These are phyloP conservation scores for Parnassius mnemosyne DNA, from an alignment of 2,888 invertebrate species.

Conservation along the genomic window DNA sequence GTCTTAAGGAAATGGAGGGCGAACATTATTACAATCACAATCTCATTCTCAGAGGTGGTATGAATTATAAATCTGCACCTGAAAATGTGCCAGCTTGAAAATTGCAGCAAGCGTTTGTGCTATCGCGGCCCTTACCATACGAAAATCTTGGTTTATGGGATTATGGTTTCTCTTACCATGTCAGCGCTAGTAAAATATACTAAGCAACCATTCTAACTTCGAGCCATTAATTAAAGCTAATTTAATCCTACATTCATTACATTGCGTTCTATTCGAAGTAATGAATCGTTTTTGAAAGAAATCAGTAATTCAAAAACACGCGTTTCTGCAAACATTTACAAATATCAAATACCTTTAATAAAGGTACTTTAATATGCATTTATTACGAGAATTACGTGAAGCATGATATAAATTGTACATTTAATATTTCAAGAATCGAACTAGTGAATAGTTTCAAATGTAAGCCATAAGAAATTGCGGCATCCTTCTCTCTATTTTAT, in stretches of 20 bases:
- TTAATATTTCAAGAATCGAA: conserved; percentile 14
- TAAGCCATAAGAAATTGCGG: conserved; percentile 67
- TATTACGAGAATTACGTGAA: not conserved
- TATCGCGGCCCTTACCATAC: too few species aligned
- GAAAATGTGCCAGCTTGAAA: too few species aligned
- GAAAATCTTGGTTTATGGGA: too few species aligned
- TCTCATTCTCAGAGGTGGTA: too few species aligned
- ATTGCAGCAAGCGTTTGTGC: too few species aligned
- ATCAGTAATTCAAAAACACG: conserved; percentile 5
- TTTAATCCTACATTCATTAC: not conserved
- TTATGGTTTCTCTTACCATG: too few species aligned
- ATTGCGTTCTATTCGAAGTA: conserved; percentile 2
- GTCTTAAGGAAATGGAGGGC: too few species aligned
- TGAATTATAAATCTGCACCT: too few species aligned
- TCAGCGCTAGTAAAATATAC: too few species aligned
- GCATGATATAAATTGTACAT: conserved; percentile 15
- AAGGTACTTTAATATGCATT: not conserved
- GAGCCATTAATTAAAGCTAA: conserved; percentile 4
- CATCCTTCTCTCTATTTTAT: conserved; percentile 70
- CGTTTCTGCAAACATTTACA: conserved; percentile 12
- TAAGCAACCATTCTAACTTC: not conserved
- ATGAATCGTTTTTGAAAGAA: conserved; percentile 3
- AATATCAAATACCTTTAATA: not conserved
- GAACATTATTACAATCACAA: too few species aligned
- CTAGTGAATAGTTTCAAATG: conserved; percentile 53